Percentiles rank a stretch among this genome's conserved stretches.
These are phyloP conservation scores for Metaphire vulgaris DNA, from an alignment of 1,140 invertebrate genomes.

Conservation along the genomic window DNA sequence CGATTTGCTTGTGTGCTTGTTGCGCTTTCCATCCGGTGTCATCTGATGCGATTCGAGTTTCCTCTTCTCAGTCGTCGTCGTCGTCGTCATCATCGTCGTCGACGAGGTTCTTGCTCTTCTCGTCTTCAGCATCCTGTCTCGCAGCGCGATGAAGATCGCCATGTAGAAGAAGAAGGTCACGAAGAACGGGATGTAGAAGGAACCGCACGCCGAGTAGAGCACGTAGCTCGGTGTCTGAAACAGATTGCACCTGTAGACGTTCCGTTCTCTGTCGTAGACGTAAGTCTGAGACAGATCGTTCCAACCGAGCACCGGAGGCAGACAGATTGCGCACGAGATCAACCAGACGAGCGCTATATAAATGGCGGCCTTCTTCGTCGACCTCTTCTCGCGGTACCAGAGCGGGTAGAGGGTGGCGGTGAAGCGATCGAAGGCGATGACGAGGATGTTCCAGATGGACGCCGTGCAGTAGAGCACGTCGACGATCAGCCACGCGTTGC, in stretches of 20 bases:
- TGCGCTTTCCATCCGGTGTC: background rate
- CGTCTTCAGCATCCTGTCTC: slow-evolving; percentile 22
- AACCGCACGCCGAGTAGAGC: slow-evolving; percentile 85
- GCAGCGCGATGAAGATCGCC: slow-evolving; percentile 74
- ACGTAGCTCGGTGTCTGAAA: slow-evolving; percentile 72
- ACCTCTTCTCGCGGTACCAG: slow-evolving; percentile 48
- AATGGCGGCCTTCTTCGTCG: slow-evolving; percentile 38
- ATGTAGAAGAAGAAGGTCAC: slow-evolving; percentile 96
- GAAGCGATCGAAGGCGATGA: slow-evolving; percentile 51
- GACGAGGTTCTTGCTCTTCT: too few relatives aligned
- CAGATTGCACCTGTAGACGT: slow-evolving; percentile 45
- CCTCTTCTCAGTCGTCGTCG: background rate
- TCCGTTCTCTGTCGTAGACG: slow-evolving; percentile 34
- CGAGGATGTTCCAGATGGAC: slow-evolving; percentile 51
- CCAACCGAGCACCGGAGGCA: slow-evolving; percentile 26
- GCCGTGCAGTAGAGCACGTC: slow-evolving; percentile 52
- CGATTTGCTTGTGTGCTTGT: background rate
- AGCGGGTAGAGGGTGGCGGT: slow-evolving; percentile 51
- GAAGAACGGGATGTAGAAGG: slow-evolving; percentile 92
- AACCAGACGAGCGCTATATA: slow-evolving; percentile 44
- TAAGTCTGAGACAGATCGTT: slow-evolving; percentile 42
- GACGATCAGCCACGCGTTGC: slow-evolving; percentile 31
- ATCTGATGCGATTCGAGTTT: background rate
- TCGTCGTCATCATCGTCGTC: background rate
- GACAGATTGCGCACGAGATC: slow-evolving; percentile 43